Evolutionary conservation across 2,797 vertebrate genomes (phyloP).

Genomic region (Sarcophilus harrisii): DNA sequence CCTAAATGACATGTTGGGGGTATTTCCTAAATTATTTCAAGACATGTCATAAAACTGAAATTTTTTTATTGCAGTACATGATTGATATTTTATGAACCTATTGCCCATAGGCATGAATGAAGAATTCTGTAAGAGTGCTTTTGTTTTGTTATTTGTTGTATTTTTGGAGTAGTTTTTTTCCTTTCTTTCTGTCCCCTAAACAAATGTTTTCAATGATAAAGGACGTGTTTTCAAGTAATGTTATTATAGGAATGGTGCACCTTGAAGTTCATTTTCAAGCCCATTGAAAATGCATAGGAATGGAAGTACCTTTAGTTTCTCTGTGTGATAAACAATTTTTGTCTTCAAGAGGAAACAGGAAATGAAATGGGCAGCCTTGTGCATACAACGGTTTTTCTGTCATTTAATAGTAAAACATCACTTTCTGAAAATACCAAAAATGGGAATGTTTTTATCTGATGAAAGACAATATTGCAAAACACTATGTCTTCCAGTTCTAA

Average conservation of each 20-base stretch:
- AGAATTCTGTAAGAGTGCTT: slow-evolving; percentile 52
- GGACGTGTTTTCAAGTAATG: slow-evolving; percentile 21
- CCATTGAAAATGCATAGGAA: background rate
- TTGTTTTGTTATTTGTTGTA: slow-evolving; percentile 64
- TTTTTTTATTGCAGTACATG: slow-evolving; percentile 60
- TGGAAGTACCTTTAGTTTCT: slow-evolving; percentile 49
- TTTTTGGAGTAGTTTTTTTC: slow-evolving; percentile 45
- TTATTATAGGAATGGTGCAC: background rate
- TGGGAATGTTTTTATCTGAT: slow-evolving; percentile 6
- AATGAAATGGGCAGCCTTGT: background rate
- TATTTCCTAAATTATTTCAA: slow-evolving; percentile 77
- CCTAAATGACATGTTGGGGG: slow-evolving; percentile 71
- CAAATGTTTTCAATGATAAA: slow-evolving; percentile 35
- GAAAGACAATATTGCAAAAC: slow-evolving; percentile 41
- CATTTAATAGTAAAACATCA: slow-evolving; percentile 1
- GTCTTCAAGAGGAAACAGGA: slow-evolving; percentile 27
- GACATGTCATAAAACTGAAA: slow-evolving; percentile 69
- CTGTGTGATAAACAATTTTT: slow-evolving; percentile 54
- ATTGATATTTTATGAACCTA: slow-evolving; percentile 66
- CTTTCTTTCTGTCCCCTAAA: background rate
- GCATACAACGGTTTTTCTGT: background rate
- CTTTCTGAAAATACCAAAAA: background rate
- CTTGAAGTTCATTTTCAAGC: slow-evolving; percentile 69
- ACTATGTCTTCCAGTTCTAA: background rate
- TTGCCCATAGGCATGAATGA: slow-evolving; percentile 59